Percentiles rank a stretch among this genome's conserved stretches.
Evolutionary conservation across 1,140 invertebrate species (phyloP).

Genomic region (Mercenaria mercenaria): DNA sequence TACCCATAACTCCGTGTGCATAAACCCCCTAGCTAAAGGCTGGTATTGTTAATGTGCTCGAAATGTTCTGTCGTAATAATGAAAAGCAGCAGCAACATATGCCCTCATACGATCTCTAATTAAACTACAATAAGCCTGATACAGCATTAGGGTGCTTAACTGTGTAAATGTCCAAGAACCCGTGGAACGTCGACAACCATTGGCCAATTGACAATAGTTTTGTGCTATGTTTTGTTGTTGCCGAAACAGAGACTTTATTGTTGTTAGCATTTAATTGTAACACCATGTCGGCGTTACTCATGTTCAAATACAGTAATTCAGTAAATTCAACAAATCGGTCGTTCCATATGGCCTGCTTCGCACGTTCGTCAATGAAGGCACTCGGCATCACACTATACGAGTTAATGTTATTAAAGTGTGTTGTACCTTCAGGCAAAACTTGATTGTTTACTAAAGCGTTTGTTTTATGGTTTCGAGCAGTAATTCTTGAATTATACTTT

Average conservation of each 20-base stretch:
- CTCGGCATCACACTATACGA: not conserved
- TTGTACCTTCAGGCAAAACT: not conserved
- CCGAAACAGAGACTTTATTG: not conserved
- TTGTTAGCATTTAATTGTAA: not conserved
- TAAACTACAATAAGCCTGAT: not conserved
- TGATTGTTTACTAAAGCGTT: not conserved
- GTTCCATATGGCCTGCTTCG: slow-evolving; percentile 12
- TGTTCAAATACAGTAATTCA: not conserved
- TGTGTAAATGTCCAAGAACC: not conserved
- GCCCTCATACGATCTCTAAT: not conserved
- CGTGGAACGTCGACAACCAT: not conserved
- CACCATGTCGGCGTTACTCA: not conserved
- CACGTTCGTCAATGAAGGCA: not conserved
- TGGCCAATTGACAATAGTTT: not conserved
- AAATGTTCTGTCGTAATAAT: not conserved
- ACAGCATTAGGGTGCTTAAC: not conserved
- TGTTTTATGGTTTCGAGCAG: too few species aligned
- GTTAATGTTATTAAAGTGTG: not conserved
- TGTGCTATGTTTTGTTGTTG: not conserved
- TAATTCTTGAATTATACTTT: too few species aligned
- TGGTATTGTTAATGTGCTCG: not conserved
- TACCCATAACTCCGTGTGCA: not conserved
- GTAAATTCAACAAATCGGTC: not conserved
- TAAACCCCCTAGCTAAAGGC: not conserved
- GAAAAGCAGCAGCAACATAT: slow-evolving; percentile 1